Evolutionary conservation across 1,140 invertebrate genomes (phyloP), one percentile per base, ranked within the genome.

Genomic region (Odontomachus brunneus): DNA sequence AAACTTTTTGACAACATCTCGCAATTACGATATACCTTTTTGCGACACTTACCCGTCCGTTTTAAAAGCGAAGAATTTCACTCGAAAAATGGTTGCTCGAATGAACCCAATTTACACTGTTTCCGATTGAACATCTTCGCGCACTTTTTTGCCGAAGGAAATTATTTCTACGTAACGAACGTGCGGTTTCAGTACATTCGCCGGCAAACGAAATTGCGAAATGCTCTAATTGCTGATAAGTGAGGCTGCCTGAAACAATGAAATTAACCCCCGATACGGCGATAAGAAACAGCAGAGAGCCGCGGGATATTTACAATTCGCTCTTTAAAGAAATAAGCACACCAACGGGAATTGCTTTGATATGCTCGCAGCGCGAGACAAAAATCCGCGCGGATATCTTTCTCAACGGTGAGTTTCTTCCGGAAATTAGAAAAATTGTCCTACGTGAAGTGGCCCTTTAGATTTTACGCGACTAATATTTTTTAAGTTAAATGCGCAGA

Each of bases 111-210:
- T 78, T 78, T 55, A 57, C 49, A 48, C 51, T 57, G 57, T 71
- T 80, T 80, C 65, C 75, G 51, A 80, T 80, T 71, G 65, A 17
- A 69, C 24, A 44, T 57, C 38, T 69, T 80, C 38, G 44, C 11
- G 51, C 29, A 71, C 38, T 33, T 71, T 80, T 69, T 80, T 57
- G 29, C 63, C 33, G 24, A 17, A 80, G 51, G 65, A 71, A 80
- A 80, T 71, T 80, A 80, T 59, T 71, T 80, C 75, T 80, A 71
- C 65, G 51, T 80, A 53, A 80, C 33, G 51, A 33, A 67, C 51
- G 51, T 57, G 22, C 75, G 19, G 22, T 44, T 26, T 14, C 33
- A 38, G 57, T 57, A 57, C 69, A 71, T 69, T 48, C 14, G 24
- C n/a, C 33, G 53, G 12, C 57, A 59, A 67, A 71, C 55, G 62